phyloP scores from a whole-genome alignment of 1,140 invertebrate genomes.

The Antheraea pernyi region DNA sequence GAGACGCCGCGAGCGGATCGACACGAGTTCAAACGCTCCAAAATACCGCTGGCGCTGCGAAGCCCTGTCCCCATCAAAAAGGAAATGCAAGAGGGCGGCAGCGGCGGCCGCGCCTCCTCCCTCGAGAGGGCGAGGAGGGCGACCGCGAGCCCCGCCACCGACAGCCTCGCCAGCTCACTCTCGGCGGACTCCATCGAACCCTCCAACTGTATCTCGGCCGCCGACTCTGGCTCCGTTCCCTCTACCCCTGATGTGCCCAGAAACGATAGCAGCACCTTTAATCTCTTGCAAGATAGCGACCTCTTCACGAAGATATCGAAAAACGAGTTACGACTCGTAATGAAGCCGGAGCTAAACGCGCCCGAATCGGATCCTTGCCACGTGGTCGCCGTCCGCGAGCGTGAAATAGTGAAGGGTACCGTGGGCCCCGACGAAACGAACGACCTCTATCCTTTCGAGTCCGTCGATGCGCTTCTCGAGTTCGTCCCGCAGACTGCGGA shows the following conservation, averaged over 20 bases:
- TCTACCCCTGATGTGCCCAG: constrained; percentile 43
- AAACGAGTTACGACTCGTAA: constrained; percentile 65
- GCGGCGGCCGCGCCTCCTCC: constrained; percentile 51
- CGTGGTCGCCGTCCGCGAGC: constrained; percentile 81
- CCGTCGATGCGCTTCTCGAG: constrained; percentile 51
- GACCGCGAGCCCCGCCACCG: constrained; percentile 36
- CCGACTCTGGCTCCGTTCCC: constrained; percentile 23
- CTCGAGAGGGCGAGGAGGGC: constrained; percentile 42
- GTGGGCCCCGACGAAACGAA: constrained; percentile 69
- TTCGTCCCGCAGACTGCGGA: constrained; percentile 61
- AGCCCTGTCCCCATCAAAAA: constrained; percentile 67
- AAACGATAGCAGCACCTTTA: constrained; percentile 77
- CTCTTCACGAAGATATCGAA: constrained; percentile 85
- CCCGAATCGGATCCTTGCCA: constrained; percentile 61
- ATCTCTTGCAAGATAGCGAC: constrained; percentile 83
- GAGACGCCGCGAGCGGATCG: constrained; percentile 57
- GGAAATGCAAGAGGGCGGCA: constrained; percentile 57
- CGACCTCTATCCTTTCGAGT: constrained; percentile 45
- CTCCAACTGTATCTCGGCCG: constrained; percentile 23
- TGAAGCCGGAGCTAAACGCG: constrained; percentile 14
- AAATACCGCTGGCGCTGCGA: constrained; percentile 66
- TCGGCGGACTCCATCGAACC: constrained; percentile 51
- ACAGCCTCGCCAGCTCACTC: constrained; percentile 39
- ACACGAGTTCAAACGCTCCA: constrained; percentile 62
- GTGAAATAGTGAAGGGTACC: constrained; percentile 75